Conservation (phyloP, 1,140 invertebrate genomes). For the Lepidurus packardi region DNA sequence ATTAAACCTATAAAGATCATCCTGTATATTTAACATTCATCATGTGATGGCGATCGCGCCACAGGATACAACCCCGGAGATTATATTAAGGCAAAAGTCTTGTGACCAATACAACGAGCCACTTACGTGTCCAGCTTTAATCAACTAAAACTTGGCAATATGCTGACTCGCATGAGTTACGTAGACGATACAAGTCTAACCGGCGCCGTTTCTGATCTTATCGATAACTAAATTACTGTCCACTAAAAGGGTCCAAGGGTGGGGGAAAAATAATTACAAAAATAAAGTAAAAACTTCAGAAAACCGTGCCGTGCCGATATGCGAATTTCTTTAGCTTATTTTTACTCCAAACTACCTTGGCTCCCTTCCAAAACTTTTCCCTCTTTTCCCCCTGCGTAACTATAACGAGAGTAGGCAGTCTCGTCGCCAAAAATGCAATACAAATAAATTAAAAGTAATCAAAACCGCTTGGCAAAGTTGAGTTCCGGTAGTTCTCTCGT, state of each 20-base stretch:
- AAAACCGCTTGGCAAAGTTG: too few species aligned
- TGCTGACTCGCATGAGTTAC: background rate
- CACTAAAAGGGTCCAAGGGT: background rate
- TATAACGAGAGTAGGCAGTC: too few species aligned
- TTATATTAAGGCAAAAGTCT: background rate
- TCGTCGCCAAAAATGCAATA: too few species aligned
- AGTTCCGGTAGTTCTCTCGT: too few species aligned
- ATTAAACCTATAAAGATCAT: background rate
- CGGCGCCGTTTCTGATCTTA: background rate
- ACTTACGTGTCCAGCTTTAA: background rate
- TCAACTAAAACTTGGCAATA: background rate
- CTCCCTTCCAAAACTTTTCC: too few species aligned
- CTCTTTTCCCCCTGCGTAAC: too few species aligned
- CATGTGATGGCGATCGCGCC: background rate
- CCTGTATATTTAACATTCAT: conserved; percentile 18
- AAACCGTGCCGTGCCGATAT: too few species aligned
- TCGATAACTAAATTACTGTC: background rate
- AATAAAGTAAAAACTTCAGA: background rate
- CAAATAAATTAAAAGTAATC: too few species aligned
- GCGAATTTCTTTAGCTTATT: too few species aligned
- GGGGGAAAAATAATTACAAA: background rate
- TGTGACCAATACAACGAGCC: background rate
- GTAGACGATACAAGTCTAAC: background rate
- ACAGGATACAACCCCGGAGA: background rate
- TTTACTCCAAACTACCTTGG: too few species aligned